Evolutionary conservation across 2,113 vertebrate species (phyloP).

Genomic region (Philantomba maxwellii): DNA sequence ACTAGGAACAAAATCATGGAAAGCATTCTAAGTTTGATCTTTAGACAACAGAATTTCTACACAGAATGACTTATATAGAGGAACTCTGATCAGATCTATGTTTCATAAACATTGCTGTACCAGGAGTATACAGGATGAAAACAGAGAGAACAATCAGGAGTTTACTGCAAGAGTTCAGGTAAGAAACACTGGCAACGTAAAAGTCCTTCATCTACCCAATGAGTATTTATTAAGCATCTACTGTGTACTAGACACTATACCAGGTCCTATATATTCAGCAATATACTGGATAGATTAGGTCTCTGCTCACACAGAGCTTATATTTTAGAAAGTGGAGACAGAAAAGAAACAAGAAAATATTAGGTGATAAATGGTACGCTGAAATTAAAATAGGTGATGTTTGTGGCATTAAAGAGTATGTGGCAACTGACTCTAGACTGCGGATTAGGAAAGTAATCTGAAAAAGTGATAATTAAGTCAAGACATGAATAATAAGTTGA

Average conservation of each 20-base stretch:
- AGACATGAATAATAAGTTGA: background rate
- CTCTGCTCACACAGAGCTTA: background rate
- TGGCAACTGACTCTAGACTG: background rate
- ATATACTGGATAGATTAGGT: background rate
- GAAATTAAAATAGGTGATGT: background rate
- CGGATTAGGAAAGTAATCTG: background rate
- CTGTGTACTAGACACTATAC: background rate
- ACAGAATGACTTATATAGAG: background rate
- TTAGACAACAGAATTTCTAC: background rate
- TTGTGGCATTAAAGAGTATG: background rate
- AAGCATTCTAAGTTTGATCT: background rate
- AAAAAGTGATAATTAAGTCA: background rate
- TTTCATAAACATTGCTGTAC: slow-evolving; percentile 12
- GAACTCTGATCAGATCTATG: background rate
- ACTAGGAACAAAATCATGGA: background rate
- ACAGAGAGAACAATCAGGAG: background rate
- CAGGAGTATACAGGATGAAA: background rate
- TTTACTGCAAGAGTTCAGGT: background rate
- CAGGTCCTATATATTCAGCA: background rate
- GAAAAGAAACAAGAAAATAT: slow-evolving; percentile 3
- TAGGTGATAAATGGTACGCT: background rate
- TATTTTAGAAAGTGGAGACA: background rate
- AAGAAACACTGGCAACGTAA: background rate
- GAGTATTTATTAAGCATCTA: background rate
- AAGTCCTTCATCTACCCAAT: background rate